Evolutionary conservation across 2,888 invertebrate species (phyloP), one percentile per base, ranked within the genome.

Genomic region (Autographa pulchrina): DNA sequence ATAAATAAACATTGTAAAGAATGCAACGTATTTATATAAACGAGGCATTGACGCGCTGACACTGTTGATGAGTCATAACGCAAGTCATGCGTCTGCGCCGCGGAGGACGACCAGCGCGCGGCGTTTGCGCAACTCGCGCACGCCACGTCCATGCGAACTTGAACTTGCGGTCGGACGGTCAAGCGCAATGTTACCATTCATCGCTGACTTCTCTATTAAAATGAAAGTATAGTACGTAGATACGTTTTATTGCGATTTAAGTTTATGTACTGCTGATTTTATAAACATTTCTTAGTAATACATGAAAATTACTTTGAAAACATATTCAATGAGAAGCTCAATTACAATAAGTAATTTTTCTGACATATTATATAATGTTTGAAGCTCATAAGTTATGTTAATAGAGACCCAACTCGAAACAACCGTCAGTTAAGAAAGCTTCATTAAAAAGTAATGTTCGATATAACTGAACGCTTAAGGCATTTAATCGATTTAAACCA

Each of bases 41-140:
- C 91, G 89, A 92, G 88, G 86, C 88, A 91, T 92, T 91, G 92
- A 92, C 88, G 86, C 87, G 89, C 88, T 92, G 91, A 91, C 91
- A 91, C 84, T 86, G 86, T 84, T 92, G 92, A 93, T 93, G 94
- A 92, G 90, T 92, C 91, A 93, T 90, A 88, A 88, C 86, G 86
- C 88, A 85, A 87, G 88, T 86, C 83, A 87, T 86, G 85, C 85
- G 85, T 85, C 82, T 85, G 75, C 78, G 80, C 84, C 82, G 84
- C 82, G 76, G 83, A 81, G 81, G 81, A 83, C 80, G 77, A 73
- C 81, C 80, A 73, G 72, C 75, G 84, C 84, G 25, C 25, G 25
- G 25, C 25, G 85, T 88, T 91, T 92, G 89, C 89, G 88, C 91
- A 92, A 92, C 89, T 65, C 70, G 73, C 70, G 82, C 75, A 77